Base-by-base conservation (phyloP, 2,888 invertebrate genomes). In the Pseudanteris insignis region DNA sequence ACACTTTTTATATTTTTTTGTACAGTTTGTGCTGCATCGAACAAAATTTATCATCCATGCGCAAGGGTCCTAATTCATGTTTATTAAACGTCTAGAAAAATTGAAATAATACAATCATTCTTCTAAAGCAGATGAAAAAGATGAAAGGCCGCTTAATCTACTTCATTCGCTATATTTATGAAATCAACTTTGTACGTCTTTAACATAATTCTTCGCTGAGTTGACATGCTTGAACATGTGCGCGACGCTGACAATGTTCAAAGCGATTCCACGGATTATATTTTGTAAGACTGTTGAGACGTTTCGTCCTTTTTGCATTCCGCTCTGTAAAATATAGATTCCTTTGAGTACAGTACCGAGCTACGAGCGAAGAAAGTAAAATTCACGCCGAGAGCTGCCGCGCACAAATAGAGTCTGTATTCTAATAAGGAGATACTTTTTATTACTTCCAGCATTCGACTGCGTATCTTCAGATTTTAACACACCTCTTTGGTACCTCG, bases 271-370 rank as follows among this genome's bases (percentile, higher is more conserved):
- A 26, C 15, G 26, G 32, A 53, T 53, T 32, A 32, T 44, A 10
- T 53, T 53, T 53, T 44, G 30, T 32, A 38, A 53, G 43, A 46
- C 33, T 54, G 38, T 46, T 54, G 54, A 54, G 33, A 28, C 11
- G 21, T 26, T 28, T 37, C 53, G 14, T 30, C 33, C 38, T 40
- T 54, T 50, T 54, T 54, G 37, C 46, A 46, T 54, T 54, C 46
- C 46, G 28, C 18, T n/a, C 38, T 24, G 46, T 46, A 24, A 46
- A 46, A 54, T 54, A 54, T 54, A 40, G 40, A 54, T 46, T 54
- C 54, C 54, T 54, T 54, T 54, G 54, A 54, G 38, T 32, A n/a
- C n/a, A n/a, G 24, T 28, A 32, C 8, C 21, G 21, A 7, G 26
- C 21, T 28, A 13, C 12, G 29, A 38, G 25, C 25, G 33, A 44